Base-by-base conservation (phyloP, 2,113 vertebrate genomes). In the Sapayoa aenigma region DNA sequence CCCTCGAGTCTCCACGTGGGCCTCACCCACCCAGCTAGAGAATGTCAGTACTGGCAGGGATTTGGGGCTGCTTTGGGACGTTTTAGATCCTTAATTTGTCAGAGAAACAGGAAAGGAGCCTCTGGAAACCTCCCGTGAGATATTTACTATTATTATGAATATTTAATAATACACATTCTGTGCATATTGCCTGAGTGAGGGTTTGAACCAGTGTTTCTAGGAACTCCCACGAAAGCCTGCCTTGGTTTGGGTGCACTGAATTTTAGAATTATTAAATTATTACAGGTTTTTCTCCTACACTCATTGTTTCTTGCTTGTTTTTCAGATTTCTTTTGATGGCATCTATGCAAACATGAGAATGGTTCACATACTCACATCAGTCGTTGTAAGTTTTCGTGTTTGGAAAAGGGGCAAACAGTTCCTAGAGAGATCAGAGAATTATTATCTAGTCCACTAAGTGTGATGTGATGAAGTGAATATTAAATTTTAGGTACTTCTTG, bases 271-370 rank as follows among this genome's bases (percentile, higher is more conserved):
- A 30, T 59, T 65, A 5, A 13, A 46, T n/a, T n/a, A n/a, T n/a
- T n/a, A n/a, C n/a, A 37, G 5, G 50, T 15, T 76, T 87, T 25
- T 44, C n/a, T 69, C n/a, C 4, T 68, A 0, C 30, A 22, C 62
- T 95, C 19, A 35, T 49, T 41, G 69, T 90, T 23, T 47, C 49
- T 78, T 95, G 95, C 47, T 91, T 90, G 62, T 93, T 94, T 98
- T 98, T 73, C 97, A 99, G 99, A 98, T 99, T 96, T 98, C 99
- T 96, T 99, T 99, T 92, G 99, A 99, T 98, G 99, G 99, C 93
- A 99, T 99, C 97, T 99, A 99, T 98, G 99, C 99, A 98, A 99
- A 99, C 96, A 99, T 99, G 99, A 98, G 99, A 98, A 99, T 99
- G 99, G 99, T 99, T 98, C 99, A 99, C 96, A 98, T 99, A 95